Percentiles rank a stretch among this genome's conserved stretches.
Evolutionary conservation across 2,113 vertebrate genomes (phyloP).

Genomic region (Percopsis transmontana): DNA sequence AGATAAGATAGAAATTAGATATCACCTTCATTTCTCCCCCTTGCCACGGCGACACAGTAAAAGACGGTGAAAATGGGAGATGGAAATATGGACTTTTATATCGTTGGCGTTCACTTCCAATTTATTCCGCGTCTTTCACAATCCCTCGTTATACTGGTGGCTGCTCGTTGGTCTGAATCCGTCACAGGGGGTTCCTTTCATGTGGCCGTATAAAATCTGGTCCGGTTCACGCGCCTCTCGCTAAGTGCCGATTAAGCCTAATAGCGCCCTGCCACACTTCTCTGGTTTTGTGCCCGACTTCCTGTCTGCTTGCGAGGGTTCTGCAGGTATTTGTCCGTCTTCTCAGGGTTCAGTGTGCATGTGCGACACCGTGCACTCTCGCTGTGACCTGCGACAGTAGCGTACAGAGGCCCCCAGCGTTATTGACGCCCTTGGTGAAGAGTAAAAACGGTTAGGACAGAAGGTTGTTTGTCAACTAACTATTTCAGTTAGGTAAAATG

Average conservation of each 20-base stretch:
- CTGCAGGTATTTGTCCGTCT: background rate
- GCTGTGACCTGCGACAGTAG: background rate
- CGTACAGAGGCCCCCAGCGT: too few relatives aligned
- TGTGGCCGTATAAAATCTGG: constrained; percentile 5
- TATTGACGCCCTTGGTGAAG: too few relatives aligned
- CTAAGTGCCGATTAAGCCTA: constrained; percentile 13
- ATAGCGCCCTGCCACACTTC: background rate
- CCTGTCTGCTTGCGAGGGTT: background rate
- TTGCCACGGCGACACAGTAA: background rate
- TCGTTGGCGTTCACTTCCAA: constrained; percentile 24
- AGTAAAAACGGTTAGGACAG: too few relatives aligned
- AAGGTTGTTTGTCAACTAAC: too few relatives aligned
- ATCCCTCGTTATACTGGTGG: background rate
- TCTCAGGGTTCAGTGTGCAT: constrained; percentile 8
- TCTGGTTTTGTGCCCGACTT: background rate
- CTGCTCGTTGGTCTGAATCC: background rate
- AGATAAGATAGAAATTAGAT: constrained; percentile 41
- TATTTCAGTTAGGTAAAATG: too few relatives aligned
- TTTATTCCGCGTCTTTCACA: constrained; percentile 25
- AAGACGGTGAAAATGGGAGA: background rate
- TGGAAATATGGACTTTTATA: constrained; percentile 1
- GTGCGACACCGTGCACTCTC: constrained; percentile 18
- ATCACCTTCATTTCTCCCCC: background rate
- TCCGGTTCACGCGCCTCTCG: background rate
- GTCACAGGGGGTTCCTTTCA: background rate